phyloP scores from a whole-genome alignment of 2,888 invertebrate genomes.

The Agrochola lychnidis region DNA sequence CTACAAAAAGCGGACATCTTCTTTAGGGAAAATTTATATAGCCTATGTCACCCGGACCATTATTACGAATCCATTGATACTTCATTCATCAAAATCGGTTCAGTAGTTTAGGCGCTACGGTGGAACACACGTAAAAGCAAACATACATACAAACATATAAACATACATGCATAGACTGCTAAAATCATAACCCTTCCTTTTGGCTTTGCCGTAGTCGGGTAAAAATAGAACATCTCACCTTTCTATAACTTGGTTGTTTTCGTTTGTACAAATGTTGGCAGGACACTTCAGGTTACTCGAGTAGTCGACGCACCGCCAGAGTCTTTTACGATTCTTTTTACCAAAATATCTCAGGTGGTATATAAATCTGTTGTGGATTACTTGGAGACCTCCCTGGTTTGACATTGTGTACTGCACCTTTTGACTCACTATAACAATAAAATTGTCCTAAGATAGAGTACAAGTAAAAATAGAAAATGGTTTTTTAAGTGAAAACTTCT shows the following conservation, averaged over 20 bases:
- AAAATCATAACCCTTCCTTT: no score
- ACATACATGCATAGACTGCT: no score
- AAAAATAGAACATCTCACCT: conserved; percentile 72
- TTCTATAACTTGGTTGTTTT: conserved; percentile 78
- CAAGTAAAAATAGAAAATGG: neutral
- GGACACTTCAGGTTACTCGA: conserved; percentile 76
- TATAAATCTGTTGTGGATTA: conserved; percentile 82
- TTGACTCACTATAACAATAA: conserved; percentile 48
- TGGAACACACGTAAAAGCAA: no score
- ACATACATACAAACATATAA: no score
- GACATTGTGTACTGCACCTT: conserved; percentile 82
- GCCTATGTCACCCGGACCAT: no score
- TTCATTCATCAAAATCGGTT: no score
- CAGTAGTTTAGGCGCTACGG: no score
- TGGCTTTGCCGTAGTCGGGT: neutral
- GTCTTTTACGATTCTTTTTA: conserved; percentile 69
- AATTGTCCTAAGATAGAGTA: neutral
- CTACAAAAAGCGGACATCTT: no score
- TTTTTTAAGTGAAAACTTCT: neutral
- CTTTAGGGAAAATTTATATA: no score
- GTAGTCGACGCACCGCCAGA: conserved; percentile 87
- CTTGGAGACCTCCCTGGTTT: conserved; percentile 82
- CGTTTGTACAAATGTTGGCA: conserved; percentile 79
- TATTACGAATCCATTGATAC: no score
- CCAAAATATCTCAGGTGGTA: conserved; percentile 81